phyloP scores from a whole-genome alignment of 2,797 vertebrate genomes.

The Onychomys torridus region DNA sequence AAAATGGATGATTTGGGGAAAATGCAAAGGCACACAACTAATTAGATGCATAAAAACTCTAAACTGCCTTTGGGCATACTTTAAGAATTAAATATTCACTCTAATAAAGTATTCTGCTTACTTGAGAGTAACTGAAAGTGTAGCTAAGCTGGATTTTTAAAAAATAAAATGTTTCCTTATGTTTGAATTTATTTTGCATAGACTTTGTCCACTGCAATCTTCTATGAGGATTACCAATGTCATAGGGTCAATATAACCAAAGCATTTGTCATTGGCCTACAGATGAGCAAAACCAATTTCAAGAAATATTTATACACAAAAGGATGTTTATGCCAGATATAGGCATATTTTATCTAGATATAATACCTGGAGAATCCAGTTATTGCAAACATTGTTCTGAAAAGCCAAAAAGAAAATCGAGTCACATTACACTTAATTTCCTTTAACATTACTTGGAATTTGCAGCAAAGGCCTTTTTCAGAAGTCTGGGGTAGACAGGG shows the following conservation, averaged over 20 bases:
- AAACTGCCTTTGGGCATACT: background rate
- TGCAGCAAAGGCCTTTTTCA: background rate
- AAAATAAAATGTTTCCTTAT: conserved; percentile 1
- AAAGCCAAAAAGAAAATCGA: background rate
- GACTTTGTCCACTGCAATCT: background rate
- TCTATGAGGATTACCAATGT: background rate
- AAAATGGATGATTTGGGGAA: background rate
- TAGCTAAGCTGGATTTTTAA: background rate
- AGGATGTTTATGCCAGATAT: background rate
- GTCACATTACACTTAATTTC: conserved; percentile 49
- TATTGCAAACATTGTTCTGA: background rate
- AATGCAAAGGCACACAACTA: conserved; percentile 24
- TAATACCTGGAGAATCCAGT: background rate
- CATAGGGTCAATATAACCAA: background rate
- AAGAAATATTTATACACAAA: conserved; percentile 12
- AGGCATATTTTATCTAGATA: background rate
- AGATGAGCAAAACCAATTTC: conserved; percentile 27
- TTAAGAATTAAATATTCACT: conserved; percentile 48
- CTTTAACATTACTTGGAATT: background rate
- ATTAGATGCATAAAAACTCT: conserved; percentile 27
- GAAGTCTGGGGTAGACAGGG: background rate
- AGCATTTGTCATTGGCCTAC: background rate
- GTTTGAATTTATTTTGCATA: background rate
- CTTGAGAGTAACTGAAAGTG: background rate
- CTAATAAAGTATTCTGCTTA: conserved; percentile 58